Evolutionary conservation across 2,113 vertebrate species (phyloP).

Genomic region (Oreochromis niloticus): DNA sequence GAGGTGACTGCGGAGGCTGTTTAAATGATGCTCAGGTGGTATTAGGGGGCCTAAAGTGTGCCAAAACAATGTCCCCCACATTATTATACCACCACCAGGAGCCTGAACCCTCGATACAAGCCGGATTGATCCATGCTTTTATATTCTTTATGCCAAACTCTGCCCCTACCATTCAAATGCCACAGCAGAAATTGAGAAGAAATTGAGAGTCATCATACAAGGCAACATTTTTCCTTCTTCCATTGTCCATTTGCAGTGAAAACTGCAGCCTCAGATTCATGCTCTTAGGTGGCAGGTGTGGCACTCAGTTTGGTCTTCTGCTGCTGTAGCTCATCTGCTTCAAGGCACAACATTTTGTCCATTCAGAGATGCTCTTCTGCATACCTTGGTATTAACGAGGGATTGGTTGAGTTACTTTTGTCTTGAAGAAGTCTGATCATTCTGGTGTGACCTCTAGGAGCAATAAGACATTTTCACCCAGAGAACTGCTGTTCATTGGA

Average conservation of each 20-base stretch:
- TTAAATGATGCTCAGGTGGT: neutral
- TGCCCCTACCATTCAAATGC: neutral
- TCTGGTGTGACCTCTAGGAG: neutral
- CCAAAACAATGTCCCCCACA: neutral
- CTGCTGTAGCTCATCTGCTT: neutral
- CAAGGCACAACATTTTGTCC: neutral
- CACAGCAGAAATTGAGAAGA: neutral
- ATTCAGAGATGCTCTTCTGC: neutral
- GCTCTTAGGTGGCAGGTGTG: neutral
- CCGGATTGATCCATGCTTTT: neutral
- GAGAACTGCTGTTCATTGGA: neutral
- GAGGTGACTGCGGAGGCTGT: neutral
- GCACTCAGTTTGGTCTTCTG: neutral
- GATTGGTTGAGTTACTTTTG: neutral
- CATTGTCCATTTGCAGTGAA: neutral
- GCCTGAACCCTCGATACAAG: neutral
- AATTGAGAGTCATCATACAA: neutral
- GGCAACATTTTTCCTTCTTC: neutral
- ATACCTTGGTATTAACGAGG: neutral
- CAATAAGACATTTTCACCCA: neutral
- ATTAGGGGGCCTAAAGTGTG: too few relatives aligned
- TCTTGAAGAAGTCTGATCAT: neutral
- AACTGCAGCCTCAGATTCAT: neutral
- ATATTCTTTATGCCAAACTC: neutral
- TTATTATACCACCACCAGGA: neutral